These are phyloP conservation scores for Odontomyia ornata DNA, from an alignment of 2,888 invertebrate genomes.

Conservation along the genomic window DNA sequence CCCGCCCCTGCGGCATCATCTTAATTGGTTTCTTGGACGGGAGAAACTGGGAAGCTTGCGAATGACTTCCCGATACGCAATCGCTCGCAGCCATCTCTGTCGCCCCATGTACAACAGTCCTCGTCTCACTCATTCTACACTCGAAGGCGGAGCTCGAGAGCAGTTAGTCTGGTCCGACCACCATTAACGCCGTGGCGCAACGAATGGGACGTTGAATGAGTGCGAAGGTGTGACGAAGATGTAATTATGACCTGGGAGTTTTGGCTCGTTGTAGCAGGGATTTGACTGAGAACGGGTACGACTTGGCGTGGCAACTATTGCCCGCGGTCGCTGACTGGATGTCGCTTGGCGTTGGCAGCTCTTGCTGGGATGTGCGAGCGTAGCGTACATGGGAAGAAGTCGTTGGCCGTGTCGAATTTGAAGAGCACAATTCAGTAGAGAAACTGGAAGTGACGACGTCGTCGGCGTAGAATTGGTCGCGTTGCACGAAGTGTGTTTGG, in stretches of 20 bases:
- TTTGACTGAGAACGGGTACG: not conserved
- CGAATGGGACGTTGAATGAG: not conserved
- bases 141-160: not conserved
- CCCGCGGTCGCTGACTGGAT: not conserved
- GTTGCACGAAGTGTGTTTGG: not conserved
- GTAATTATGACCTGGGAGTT: not conserved
- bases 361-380: not conserved
- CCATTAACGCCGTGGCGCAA: not conserved
- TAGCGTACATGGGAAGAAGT: not conserved
- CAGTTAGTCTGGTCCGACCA: not conserved
- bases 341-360: not conserved
- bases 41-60: not conserved
- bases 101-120: not conserved
- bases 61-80: not conserved
- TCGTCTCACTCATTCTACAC: not conserved
- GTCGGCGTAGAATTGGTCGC: not conserved
- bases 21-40: not conserved
- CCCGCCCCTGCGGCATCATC: not conserved
- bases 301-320: not conserved
- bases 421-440: not conserved
- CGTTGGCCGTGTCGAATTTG: not conserved
- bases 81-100: not conserved
- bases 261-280: not conserved
- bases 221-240: constrained; percentile 28
- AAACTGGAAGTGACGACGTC: not conserved